Evolutionary conservation across 2,797 vertebrate genomes (phyloP), one percentile per base, ranked within the genome.

Genomic region (Enteromius trimaculatus): DNA sequence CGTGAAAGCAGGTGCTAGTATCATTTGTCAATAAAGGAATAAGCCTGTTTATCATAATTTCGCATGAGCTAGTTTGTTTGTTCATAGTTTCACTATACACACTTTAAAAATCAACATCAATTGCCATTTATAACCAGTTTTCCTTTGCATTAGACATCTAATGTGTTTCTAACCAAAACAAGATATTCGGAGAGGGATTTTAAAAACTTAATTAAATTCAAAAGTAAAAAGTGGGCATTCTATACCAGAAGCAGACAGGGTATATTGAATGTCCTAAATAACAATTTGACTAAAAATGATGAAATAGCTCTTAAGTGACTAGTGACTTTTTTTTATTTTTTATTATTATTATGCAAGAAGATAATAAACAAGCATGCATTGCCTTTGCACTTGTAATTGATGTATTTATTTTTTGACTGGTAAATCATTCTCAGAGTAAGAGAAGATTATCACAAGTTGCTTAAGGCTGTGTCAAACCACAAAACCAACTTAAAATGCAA

Each of bases 1-100:
- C 68, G 80, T 86, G 72, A 65, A 81, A 81, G 69, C 49, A n/a
- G 34, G 51, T 77, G 81, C 72, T 64, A 71, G 53, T 19, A 31
- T 31, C 19, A 39, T 60, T 82, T 31, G 60, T 37, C 60, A 51
- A 68, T 64, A 55, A 74, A 72, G 83, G 23, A 62, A 34, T 75
- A 78, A 79, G 58, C 81, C 62, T 68, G 85, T 75, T 82, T 85
- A 80, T 86, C 80, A 51, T 80, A 65, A 80, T 82, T 85, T 84
- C 77, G 71, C 82, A 86, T 77, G 55, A 70, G 49, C 62, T 37
- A 81, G 55, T 55, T 47, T n/a, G 39, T 23, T 55, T n/a, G 39
- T 21, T 71, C 47, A 26, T 71, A 76, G 51, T 49, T 47, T 39
- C 75, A 66, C 72, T 34, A 62, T 72, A 72, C 26, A 49, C 19